phyloP scores from a whole-genome alignment of 2,888 invertebrate species.

The Aphelenchoides bicaudatus region DNA sequence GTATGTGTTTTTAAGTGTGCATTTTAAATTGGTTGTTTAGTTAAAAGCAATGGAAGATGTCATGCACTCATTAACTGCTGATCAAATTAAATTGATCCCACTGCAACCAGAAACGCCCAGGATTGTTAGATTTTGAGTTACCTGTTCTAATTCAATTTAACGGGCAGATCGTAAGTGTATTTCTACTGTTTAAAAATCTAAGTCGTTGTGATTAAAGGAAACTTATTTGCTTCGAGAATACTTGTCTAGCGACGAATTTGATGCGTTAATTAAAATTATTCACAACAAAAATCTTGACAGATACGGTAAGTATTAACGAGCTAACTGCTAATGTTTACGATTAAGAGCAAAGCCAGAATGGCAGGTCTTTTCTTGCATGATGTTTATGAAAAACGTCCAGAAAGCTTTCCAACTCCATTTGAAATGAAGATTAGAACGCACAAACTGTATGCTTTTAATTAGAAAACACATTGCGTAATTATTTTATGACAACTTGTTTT shows the following conservation, averaged over 20 bases:
- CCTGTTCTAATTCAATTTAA: slow-evolving; percentile 40
- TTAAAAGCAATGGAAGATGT: slow-evolving; percentile 27
- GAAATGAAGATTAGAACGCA: too few relatives aligned
- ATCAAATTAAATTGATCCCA: slow-evolving; percentile 30
- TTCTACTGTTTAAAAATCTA: slow-evolving; percentile 17
- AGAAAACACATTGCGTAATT: too few relatives aligned
- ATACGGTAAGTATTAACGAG: slow-evolving; percentile 19
- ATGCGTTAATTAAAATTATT: slow-evolving; percentile 19
- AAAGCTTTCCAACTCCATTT: slow-evolving; percentile 32
- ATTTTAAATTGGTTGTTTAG: too few relatives aligned
- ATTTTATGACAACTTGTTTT: too few relatives aligned
- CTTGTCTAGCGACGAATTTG: slow-evolving; percentile 22
- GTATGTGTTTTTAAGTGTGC: too few relatives aligned
- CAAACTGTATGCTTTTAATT: too few relatives aligned
- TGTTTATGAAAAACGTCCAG: slow-evolving; percentile 29
- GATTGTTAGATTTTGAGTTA: slow-evolving; percentile 38
- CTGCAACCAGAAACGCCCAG: slow-evolving; percentile 32
- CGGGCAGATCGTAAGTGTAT: slow-evolving; percentile 33
- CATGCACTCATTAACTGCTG: slow-evolving; percentile 23
- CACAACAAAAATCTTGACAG: too few relatives aligned
- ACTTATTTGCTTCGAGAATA: slow-evolving; percentile 26
- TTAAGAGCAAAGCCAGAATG: slow-evolving; percentile 30
- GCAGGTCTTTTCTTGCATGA: slow-evolving; percentile 34
- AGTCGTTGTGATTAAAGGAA: slow-evolving; percentile 27
- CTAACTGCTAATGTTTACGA: too few relatives aligned